A percentile compares a stretch with the other conserved stretches of the same genome.
Conservation (phyloP, 2,888 invertebrate genomes). For the Neria commutata region DNA sequence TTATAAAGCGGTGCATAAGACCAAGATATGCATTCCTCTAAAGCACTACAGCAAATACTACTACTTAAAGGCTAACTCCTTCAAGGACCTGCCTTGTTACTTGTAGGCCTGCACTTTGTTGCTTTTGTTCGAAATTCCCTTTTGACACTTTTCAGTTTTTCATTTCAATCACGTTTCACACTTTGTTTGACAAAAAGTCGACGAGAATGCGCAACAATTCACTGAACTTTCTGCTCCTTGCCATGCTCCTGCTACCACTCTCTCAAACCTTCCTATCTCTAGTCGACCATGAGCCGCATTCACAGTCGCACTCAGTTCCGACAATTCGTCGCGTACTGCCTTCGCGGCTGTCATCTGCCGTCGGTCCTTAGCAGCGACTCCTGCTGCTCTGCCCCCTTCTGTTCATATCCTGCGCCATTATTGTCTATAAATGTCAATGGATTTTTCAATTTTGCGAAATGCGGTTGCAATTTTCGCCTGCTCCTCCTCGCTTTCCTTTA, state of each 20-base stretch:
- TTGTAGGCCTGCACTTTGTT: too few relatives aligned
- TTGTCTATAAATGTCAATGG: constrained; percentile 25
- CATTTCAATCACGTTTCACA: constrained; percentile 24
- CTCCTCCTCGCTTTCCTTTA: background rate
- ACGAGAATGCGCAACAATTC: constrained; percentile 16
- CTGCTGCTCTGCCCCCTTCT: background rate
- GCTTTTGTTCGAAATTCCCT: constrained; percentile 16
- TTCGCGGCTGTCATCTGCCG: too few relatives aligned
- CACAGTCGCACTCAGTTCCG: background rate
- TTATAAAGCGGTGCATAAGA: too few relatives aligned
- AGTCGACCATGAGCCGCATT: background rate
- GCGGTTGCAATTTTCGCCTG: background rate
- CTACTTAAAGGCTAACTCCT: too few relatives aligned
- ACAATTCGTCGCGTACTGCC: background rate
- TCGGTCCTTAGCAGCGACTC: too few relatives aligned
- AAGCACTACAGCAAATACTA: too few relatives aligned
- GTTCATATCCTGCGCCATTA: constrained; percentile 8
- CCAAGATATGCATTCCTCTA: too few relatives aligned
- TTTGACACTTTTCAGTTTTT: too few relatives aligned
- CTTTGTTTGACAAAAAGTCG: constrained; percentile 24
- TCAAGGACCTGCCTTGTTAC: too few relatives aligned
- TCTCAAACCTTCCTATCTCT: background rate
- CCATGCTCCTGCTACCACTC: background rate
- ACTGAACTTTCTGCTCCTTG: background rate
- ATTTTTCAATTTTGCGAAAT: constrained; percentile 20